Evolutionary conservation across 2,797 vertebrate genomes (phyloP), one percentile per base, ranked within the genome.

Genomic region (Centropyge bicolor): DNA sequence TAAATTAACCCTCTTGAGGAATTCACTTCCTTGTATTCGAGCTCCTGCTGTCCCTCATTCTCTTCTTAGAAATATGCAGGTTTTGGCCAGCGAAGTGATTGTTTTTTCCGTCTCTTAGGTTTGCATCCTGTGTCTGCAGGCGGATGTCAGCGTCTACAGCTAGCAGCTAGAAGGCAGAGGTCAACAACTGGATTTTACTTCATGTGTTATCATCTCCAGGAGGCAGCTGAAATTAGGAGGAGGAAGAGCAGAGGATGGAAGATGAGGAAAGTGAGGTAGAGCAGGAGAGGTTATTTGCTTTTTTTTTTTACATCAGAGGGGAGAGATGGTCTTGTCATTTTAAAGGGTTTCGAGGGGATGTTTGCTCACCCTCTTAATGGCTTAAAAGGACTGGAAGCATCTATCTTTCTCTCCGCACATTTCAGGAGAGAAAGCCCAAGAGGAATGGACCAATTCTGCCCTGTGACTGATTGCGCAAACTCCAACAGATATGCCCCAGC

Each of bases 361-460:
- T 94, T 94, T 93, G 85, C 87, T 89, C 86, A 88, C 86, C 76
- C 82, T 86, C 85, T 91, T 93, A 93, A 94, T 90, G 92, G 84
- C 89, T 91, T 91, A 78, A 88, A 85, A 80, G 67, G 82, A 74
- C 82, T 86, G 74, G 67, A 87, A 67, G 73, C 85, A 94, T 95
- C 81, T 82, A 92, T 95, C 91, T 94, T 93, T 87, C 82, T 91
- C 84, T 91, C 76, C 2, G 9, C 52, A 22, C 74, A 63, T 89
- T 91, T 86, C 46, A 16, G 36, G 61, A 49, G 27, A 46, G 69
- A 16, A 55, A 57, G 69, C 70, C 67, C 76, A 60, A 54, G 83
- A 83, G 70, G 62, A 70, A 84, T 78, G 83, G 69, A 86, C 77
- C 73, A 16, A 81, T 83, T 84, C 79, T 71, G 67, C 63, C 59